A percentile compares a stretch with the other conserved stretches of the same genome.
Conservation (phyloP, 2,888 invertebrate species). For the Hesperia comma region DNA sequence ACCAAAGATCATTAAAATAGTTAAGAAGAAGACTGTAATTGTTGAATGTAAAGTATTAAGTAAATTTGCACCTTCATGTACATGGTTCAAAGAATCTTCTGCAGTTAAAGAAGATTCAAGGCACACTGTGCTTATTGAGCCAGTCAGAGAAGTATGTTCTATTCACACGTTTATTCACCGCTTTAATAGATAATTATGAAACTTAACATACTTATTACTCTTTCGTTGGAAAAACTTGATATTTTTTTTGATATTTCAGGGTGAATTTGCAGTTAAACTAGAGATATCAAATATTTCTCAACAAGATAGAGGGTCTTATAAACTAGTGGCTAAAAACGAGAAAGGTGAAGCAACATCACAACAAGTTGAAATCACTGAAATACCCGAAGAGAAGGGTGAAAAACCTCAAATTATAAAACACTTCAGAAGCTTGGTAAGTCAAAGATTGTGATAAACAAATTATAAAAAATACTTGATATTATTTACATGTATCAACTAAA, state of each 20-base stretch:
- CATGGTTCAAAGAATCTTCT: conserved; percentile 95
- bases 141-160: conserved; percentile 89
- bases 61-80: conserved; percentile 95
- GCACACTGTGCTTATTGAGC: conserved; percentile 90
- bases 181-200: not conserved
- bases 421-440: conserved; percentile 89
- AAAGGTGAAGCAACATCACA: conserved; percentile 96
- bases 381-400: conserved; percentile 90
- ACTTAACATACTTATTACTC: too few relatives aligned
- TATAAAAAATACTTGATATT: too few relatives aligned
- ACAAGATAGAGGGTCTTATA: conserved; percentile 94
- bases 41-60: conserved; percentile 97
- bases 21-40: conserved; percentile 95
- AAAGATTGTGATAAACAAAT: not conserved
- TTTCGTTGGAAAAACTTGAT: not conserved
- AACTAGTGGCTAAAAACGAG: conserved; percentile 95
- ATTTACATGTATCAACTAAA: not conserved
- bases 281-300: conserved; percentile 93
- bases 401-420: conserved; percentile 92
- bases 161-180: not conserved
- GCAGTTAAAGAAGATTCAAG: conserved; percentile 90
- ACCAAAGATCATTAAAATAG: conserved; percentile 94
- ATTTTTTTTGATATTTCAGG: conserved; percentile 72
- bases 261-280: conserved; percentile 94
- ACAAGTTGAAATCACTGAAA: conserved; percentile 92